These are phyloP conservation scores for Pipra filicauda DNA, from an alignment of 2,113 vertebrate species.

Conservation along the genomic window DNA sequence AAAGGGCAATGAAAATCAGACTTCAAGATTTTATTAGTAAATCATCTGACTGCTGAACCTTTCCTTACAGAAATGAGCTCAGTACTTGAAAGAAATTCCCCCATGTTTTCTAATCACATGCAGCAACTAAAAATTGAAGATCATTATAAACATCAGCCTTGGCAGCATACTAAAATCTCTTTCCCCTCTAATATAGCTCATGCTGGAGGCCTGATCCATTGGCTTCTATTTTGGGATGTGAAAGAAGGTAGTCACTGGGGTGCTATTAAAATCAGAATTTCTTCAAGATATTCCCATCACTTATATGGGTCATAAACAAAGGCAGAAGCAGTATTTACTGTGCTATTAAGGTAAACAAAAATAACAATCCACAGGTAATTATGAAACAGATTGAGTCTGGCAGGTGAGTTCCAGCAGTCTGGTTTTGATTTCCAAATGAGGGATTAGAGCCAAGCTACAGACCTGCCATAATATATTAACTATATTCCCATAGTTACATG, in stretches of 20 bases:
- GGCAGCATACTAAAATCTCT: conserved; percentile 24
- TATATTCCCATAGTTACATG: conserved; percentile 18
- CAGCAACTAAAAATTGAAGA: conserved; percentile 35
- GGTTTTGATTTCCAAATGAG: conserved; percentile 28
- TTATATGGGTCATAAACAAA: conserved; percentile 51
- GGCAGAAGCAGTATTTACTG: conserved; percentile 41
- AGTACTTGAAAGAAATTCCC: not conserved
- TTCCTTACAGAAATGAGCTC: not conserved
- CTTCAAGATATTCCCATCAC: conserved; percentile 16
- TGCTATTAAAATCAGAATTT: conserved; percentile 25
- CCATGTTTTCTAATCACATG: conserved; percentile 26
- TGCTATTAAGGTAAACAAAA: conserved; percentile 69
- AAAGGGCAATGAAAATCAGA: not conserved
- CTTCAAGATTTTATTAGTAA: not conserved
- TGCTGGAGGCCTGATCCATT: conserved; percentile 25
- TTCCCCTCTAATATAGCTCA: conserved; percentile 17
- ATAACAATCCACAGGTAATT: conserved; percentile 56
- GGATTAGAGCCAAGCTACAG: conserved; percentile 45
- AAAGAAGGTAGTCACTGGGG: conserved; percentile 25
- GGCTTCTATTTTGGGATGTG: conserved; percentile 53
- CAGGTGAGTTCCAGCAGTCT: conserved; percentile 30
- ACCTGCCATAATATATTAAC: conserved; percentile 56
- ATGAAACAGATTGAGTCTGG: conserved; percentile 41
- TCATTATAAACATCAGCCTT: conserved; percentile 38
- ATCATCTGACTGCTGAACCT: not conserved